phyloP scores from a whole-genome alignment of 2,888 invertebrate genomes.

The Tiphia femorata region DNA sequence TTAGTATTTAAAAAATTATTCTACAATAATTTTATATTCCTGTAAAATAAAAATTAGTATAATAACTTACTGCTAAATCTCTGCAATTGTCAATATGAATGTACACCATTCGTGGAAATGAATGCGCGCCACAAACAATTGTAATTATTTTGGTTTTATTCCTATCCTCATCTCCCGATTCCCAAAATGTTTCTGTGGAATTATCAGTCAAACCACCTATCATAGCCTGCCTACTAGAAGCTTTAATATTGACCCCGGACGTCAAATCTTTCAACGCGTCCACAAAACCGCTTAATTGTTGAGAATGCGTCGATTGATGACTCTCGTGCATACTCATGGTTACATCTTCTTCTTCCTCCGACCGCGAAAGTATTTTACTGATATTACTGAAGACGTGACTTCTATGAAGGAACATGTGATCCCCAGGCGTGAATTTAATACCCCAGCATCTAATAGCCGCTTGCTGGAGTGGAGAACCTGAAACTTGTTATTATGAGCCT shows the following conservation, averaged over 20 bases:
- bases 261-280: slow-evolving; percentile 84
- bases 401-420: slow-evolving; percentile 91
- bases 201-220: slow-evolving; percentile 92
- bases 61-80: slow-evolving; percentile 82
- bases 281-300: slow-evolving; percentile 71
- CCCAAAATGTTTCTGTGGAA: slow-evolving; percentile 99
- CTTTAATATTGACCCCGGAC: slow-evolving; percentile 81
- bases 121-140: slow-evolving; percentile 75
- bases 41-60: neutral
- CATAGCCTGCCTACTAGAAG: slow-evolving; percentile 95
- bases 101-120: slow-evolving; percentile 81
- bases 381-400: slow-evolving; percentile 96
- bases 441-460: slow-evolving; percentile 96
- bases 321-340: slow-evolving; percentile 74
- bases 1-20: slow-evolving; percentile 6
- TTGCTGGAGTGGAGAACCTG: slow-evolving; percentile 83
- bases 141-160: slow-evolving; percentile 92
- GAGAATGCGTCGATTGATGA: slow-evolving; percentile 69
- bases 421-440: slow-evolving; percentile 87
- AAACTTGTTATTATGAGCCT: slow-evolving; percentile 6
- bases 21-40: neutral
- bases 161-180: slow-evolving; percentile 96
- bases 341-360: slow-evolving; percentile 82
- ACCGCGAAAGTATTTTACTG: slow-evolving; percentile 93
- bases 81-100: slow-evolving; percentile 96